phyloP scores from a whole-genome alignment of 1,140 invertebrate genomes.

The Drosophila pseudoobscura region DNA sequence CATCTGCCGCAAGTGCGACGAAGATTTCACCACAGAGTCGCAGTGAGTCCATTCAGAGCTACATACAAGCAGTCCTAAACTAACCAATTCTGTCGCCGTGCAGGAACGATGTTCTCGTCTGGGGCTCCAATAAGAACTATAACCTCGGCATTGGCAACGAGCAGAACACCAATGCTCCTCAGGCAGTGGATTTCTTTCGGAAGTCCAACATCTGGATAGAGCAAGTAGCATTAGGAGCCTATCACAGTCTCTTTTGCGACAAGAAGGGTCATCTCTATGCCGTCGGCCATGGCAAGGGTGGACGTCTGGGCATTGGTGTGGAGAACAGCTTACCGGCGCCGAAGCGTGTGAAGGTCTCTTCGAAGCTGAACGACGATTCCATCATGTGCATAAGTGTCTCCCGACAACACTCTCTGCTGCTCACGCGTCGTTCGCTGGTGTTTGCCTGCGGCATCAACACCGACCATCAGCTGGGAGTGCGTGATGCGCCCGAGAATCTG shows the following conservation, averaged over 20 bases:
- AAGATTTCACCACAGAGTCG: slow-evolving; percentile 13
- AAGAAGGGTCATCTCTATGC: slow-evolving; percentile 85
- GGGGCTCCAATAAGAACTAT: slow-evolving; percentile 90
- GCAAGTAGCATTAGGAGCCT: slow-evolving; percentile 86
- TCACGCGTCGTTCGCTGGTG: slow-evolving; percentile 85
- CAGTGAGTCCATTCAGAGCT: slow-evolving; percentile 47
- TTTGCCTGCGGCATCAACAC: slow-evolving; percentile 88
- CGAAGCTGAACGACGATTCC: slow-evolving; percentile 82
- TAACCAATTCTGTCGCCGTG: not conserved
- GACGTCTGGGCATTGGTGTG: slow-evolving; percentile 86
- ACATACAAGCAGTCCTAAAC: not conserved
- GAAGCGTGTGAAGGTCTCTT: slow-evolving; percentile 83
- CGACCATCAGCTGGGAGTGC: slow-evolving; percentile 87
- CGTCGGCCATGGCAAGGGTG: slow-evolving; percentile 89
- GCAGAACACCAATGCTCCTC: slow-evolving; percentile 58
- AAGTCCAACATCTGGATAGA: slow-evolving; percentile 77
- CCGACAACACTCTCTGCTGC: slow-evolving; percentile 87
- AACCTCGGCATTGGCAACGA: slow-evolving; percentile 85
- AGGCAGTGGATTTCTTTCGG: slow-evolving; percentile 78
- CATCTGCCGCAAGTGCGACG: slow-evolving; percentile 64
- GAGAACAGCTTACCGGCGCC: slow-evolving; percentile 86
- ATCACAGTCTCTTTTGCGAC: slow-evolving; percentile 88
- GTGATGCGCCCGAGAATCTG: slow-evolving; percentile 84
- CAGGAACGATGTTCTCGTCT: slow-evolving; percentile 85
- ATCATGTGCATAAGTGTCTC: slow-evolving; percentile 82